These are phyloP conservation scores for Benthosema pterotum DNA, from an alignment of 2,797 vertebrate species.

Conservation along the genomic window DNA sequence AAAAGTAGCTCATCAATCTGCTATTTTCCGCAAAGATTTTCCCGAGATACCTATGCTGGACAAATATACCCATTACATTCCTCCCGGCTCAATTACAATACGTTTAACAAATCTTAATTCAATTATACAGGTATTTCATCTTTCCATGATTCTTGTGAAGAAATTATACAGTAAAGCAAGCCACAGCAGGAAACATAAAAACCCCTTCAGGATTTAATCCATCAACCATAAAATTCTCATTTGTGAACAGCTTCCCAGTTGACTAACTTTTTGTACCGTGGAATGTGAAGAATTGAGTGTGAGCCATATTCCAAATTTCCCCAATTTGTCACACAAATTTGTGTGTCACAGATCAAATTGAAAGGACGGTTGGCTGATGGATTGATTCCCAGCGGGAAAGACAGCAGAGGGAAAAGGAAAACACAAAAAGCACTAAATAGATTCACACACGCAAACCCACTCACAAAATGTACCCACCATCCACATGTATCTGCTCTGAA, in stretches of 20 bases:
- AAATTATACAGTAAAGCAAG: slow-evolving; percentile 55
- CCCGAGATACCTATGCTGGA: neutral
- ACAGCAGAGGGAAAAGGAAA: slow-evolving; percentile 46
- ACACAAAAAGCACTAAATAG: slow-evolving; percentile 12
- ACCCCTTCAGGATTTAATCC: slow-evolving; percentile 57
- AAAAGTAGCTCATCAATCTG: too few species aligned
- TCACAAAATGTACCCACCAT: slow-evolving; percentile 82
- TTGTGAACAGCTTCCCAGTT: slow-evolving; percentile 4
- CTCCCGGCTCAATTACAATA: neutral
- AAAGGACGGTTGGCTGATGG: slow-evolving; percentile 34
- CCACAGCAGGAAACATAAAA: slow-evolving; percentile 49
- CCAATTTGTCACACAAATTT: too few species aligned
- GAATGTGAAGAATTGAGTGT: neutral
- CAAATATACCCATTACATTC: neutral
- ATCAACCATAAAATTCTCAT: slow-evolving; percentile 22
- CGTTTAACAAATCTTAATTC: neutral
- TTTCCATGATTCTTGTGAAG: neutral
- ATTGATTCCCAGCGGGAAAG: slow-evolving; percentile 58
- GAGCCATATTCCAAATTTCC: neutral
- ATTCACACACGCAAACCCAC: slow-evolving; percentile 25
- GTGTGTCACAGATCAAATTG: slow-evolving; percentile 9
- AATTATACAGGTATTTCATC: neutral
- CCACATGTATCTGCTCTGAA: slow-evolving; percentile 84
- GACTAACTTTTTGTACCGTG: neutral
- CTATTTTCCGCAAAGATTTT: too few species aligned